Base-by-base conservation (phyloP, 2,888 invertebrate genomes). In the Allygus modestus region DNA sequence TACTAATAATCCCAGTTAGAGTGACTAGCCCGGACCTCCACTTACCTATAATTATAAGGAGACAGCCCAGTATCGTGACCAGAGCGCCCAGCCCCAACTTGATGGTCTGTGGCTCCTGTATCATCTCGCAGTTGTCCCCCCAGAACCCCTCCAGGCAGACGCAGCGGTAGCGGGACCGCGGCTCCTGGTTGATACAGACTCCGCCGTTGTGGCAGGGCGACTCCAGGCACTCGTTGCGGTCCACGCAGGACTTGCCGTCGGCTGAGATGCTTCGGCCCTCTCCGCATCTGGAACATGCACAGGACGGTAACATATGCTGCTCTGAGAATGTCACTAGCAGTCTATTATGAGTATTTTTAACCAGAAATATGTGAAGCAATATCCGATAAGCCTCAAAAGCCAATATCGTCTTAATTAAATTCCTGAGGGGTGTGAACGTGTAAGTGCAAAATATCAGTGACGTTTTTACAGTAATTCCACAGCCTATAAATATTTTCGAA, bases 71-170 rank as follows among this genome's bases (percentile, higher is more conserved):
- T 91, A 99, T 98, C 90, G 98, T 98, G 87, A 98, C 97, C 88
- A 99, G 93, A 87, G 99, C 99, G 88, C 98, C 98, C 95, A 97
- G 97, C 92, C 98, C 97, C 90, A 99, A 94, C 90, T 97, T 97
- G 89, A 98, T 93, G 87, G 97, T 97, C 92, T 97, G 97, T 89
- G 97, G 97, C 90, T 98, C 97, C 90, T 97, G 97, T 87, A 97
- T 95, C 88, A 97, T 94, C 90, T 97, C 97, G 92, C 98, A 98
- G 92, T 97, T 96, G 90, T 97, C 96, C 89, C 98, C 98, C 95
- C 97, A 97, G 92, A 95, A 97, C 87, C 97, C 97, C 88, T 97
- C 96, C 69, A 96, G 96, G 90, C 98, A 98, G 89, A 96, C 94
- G 92, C 98, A 98, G 90, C 96, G 95, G 90, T 95, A 96, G 31